These are phyloP conservation scores for Hyperoplus immaculatus DNA, from an alignment of 2,797 vertebrate species.

Conservation along the genomic window DNA sequence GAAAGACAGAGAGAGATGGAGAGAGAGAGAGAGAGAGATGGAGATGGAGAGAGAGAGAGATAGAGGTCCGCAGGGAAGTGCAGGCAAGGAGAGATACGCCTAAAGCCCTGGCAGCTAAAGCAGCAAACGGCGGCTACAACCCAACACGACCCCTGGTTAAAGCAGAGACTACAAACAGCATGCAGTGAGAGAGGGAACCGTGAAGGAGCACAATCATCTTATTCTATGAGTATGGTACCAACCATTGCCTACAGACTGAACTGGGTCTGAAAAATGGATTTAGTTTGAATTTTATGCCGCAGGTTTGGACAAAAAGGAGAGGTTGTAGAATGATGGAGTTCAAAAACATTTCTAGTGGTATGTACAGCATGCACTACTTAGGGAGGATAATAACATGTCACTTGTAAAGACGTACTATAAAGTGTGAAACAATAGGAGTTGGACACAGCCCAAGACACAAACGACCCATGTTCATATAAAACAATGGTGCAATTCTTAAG, in stretches of 20 bases:
- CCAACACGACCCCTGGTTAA: slow-evolving; percentile 18
- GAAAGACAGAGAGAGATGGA: background rate
- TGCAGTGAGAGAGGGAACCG: background rate
- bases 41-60: slow-evolving; percentile 9
- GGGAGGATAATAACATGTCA: background rate
- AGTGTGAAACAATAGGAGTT: slow-evolving; percentile 2
- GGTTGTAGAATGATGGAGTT: background rate
- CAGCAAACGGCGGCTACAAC: slow-evolving; percentile 28
- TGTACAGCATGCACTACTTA: background rate
- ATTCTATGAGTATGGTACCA: slow-evolving; percentile 25
- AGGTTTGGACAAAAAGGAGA: background rate
- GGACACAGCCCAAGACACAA: slow-evolving; percentile 25
- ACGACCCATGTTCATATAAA: slow-evolving; percentile 10
- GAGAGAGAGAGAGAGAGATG: background rate
- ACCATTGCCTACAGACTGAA: slow-evolving; percentile 25
- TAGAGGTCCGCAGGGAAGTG: slow-evolving; percentile 28
- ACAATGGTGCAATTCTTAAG: slow-evolving; percentile 45
- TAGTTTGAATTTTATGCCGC: slow-evolving; percentile 12
- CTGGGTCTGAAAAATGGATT: background rate
- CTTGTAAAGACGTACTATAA: background rate
- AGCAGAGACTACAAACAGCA: slow-evolving; percentile 27
- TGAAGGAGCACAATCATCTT: slow-evolving; percentile 31
- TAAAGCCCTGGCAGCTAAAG: slow-evolving; percentile 48
- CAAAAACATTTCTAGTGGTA: background rate
- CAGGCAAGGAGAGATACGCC: slow-evolving; percentile 52